Percentiles rank a stretch among this genome's conserved stretches.
phyloP scores from a whole-genome alignment of 2,113 vertebrate genomes.

The Paralichthys olivaceus region DNA sequence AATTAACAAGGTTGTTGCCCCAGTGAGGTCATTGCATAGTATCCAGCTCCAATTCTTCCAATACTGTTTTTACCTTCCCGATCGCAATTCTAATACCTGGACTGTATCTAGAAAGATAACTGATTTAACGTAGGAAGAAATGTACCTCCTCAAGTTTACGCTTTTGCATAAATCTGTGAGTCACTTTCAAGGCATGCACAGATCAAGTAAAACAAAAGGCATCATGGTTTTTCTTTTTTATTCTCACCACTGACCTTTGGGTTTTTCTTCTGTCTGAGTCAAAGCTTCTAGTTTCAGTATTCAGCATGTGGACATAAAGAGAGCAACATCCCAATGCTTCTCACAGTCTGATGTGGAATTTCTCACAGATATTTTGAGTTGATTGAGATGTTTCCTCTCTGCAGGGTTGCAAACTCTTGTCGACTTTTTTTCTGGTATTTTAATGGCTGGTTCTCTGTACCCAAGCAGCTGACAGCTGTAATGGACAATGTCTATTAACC shows the following conservation, averaged over 20 bases:
- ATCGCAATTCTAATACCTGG: no score
- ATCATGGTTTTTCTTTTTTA: neutral
- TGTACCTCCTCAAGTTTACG: neutral
- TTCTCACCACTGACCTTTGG: neutral
- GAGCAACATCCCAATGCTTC: constrained; percentile 46
- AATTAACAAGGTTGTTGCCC: constrained; percentile 30
- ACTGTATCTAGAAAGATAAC: neutral
- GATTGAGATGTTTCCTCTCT: constrained; percentile 48
- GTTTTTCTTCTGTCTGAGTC: constrained; percentile 3
- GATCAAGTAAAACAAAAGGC: neutral
- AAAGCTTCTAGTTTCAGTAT: constrained; percentile 23
- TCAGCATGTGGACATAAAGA: constrained; percentile 25
- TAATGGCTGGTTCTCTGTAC: constrained; percentile 56
- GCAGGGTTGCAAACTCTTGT: constrained; percentile 23
- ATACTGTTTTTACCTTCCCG: no score
- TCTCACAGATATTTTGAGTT: constrained; percentile 58
- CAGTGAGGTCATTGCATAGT: constrained; percentile 10
- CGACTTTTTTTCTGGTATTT: constrained; percentile 69
- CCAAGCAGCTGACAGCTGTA: constrained; percentile 39
- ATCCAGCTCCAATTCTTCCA: no score
- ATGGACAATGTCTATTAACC: constrained; percentile 30
- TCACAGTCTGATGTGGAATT: constrained; percentile 74
- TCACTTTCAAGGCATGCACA: neutral
- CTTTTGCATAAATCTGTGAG: constrained; percentile 1
- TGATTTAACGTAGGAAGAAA: no score